These are phyloP conservation scores for Popillia japonica DNA, from an alignment of 1,140 invertebrate species.

Conservation along the genomic window DNA sequence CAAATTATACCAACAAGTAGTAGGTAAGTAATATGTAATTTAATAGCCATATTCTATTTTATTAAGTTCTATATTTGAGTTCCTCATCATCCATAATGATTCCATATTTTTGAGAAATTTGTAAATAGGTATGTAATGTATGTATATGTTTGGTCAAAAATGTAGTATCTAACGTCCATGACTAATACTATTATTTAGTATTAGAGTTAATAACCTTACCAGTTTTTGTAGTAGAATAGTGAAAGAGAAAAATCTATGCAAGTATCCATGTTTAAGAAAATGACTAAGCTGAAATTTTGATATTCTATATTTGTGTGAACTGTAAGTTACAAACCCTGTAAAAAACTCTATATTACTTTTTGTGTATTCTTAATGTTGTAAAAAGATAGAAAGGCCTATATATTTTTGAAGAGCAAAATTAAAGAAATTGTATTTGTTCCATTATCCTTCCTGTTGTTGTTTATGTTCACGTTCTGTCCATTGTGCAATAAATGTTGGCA, in stretches of 20 bases:
- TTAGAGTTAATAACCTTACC: background rate
- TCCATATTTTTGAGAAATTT: no score
- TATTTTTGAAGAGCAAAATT: slow-evolving; percentile 10
- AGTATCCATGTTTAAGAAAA: no score
- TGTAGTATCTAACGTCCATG: no score
- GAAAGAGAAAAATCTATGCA: background rate
- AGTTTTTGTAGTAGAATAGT: background rate
- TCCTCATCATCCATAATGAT: no score
- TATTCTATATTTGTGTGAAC: background rate
- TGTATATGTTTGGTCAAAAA: no score
- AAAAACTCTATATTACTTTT: background rate
- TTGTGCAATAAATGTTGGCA: slow-evolving; percentile 5
- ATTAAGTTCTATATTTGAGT: no score
- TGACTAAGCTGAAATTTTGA: background rate
- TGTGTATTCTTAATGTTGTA: background rate
- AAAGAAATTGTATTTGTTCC: background rate
- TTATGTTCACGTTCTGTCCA: background rate
- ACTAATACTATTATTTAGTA: background rate
- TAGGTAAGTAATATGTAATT: no score
- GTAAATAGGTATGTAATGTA: no score
- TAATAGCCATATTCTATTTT: no score
- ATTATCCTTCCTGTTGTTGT: background rate
- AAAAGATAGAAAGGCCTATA: background rate
- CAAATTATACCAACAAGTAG: no score
- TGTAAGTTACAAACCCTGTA: slow-evolving; percentile 4